Evolutionary conservation across 2,888 invertebrate genomes (phyloP), one percentile per base, ranked within the genome.

Genomic region (Anodontia alba): DNA sequence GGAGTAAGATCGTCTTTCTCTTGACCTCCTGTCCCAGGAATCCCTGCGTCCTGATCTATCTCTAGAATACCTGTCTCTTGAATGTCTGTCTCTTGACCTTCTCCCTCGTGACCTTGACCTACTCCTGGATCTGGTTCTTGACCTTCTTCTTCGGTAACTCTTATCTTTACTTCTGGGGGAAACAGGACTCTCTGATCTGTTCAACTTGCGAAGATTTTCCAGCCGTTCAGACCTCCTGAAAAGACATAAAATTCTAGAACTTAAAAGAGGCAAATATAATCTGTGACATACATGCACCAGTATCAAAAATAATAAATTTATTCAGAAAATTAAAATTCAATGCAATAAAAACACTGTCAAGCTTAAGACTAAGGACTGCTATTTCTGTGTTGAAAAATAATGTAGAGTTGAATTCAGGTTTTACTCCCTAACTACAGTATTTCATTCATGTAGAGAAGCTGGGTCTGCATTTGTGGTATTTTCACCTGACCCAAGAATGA

Each of bases 1-100:
- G 31, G 90, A 88, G 54, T 88, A 86, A 33, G 88, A 86, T 42
- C 84, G 51, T 38, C 49, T 54, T 31, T 74, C 80, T 71, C 85
- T 67, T 71, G 81, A 80, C 38, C 81, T 62, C 69, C 77, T 49
- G 51, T 77, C 78, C 42, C 77, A 69, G n/a, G 80, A 74, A 43
- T 78, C 69, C 36, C 81, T 73, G 20, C 23, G 66, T 57, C 43
- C 31, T 26, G 42, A 71, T 72, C 80, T 78, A 12, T 73, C 76
- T 26, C 76, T 73, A 33, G 81, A 78, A 23, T 69, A 69, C n/a
- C 69, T 69, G 29, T 43, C 69, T 51, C 86, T 79, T 62, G 75
- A 72, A 17, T 72, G 69, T 51, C 78, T 51, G 46, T 73, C 73
- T 73, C 73, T 76, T 49, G 73, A 76, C 51, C 77, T 49, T 38